Base-by-base conservation (phyloP, 1,140 invertebrate genomes). In the Macrobrachium rosenbergii region DNA sequence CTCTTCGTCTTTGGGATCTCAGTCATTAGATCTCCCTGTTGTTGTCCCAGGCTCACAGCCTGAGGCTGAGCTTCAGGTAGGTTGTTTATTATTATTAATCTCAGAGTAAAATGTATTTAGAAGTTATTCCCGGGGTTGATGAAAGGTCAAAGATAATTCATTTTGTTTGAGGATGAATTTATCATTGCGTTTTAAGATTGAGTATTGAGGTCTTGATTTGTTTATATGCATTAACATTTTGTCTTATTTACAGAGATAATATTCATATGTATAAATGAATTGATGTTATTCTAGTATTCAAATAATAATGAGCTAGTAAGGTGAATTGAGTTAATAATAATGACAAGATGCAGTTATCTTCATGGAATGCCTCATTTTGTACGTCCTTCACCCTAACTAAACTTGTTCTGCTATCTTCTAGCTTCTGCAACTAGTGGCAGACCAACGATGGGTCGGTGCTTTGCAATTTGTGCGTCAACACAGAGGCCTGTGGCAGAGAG, bases 381-480 rank as follows among this genome's bases (percentile, higher is more conserved):
- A 37, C 12, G 6, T 5, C 12, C 52, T 52, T 52, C 52, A 52
- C 52, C 12, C 2, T 52, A 12, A 10, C 12, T 52, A 52, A 21
- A 69, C 59, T 21, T n/a, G 19, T 83, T 64, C 21, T 23, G 21
- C 7, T 82, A 12, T 28, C 23, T 59, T 64, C 63, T 76, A 89
- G 89, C 91, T 96, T 2, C 92, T 94, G 16, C 94, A 95, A 89
- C 92, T 95, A 28, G 91, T 96, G 6, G 93, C 93, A 88, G 93
- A 93, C 37, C 93, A 94, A 43, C 94, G 94, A 89, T 95, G 95
- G 94, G 92, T 93, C 3, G 93, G 94, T 14, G 94, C 95, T 28
- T 92, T 96, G 8, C 93, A 94, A 88, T 94, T 94, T 84, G 92
- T 94, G 1, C 93, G 95, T 90, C 92, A 94, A 62, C 93, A 94